A percentile compares a stretch with the other conserved stretches of the same genome.
phyloP scores from a whole-genome alignment of 2,888 invertebrate genomes.

The Panzeria rudis region DNA sequence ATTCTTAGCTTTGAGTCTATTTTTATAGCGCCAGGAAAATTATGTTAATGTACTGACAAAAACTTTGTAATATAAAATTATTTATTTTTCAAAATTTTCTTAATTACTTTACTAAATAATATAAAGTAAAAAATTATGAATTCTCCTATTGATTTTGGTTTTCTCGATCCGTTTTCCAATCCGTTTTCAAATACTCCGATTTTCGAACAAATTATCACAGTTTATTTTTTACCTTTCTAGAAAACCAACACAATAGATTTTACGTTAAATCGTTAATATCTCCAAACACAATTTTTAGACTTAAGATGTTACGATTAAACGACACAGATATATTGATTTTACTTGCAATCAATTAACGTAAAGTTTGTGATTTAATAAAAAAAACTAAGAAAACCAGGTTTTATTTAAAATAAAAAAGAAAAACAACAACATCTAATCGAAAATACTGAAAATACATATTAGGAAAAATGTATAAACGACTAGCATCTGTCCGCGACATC shows the following conservation, averaged over 20 bases:
- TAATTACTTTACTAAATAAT: not conserved
- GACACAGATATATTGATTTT: slow-evolving; percentile 6
- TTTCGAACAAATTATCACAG: too few species aligned
- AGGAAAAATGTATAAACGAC: not conserved
- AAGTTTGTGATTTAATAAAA: not conserved
- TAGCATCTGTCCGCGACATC: too few species aligned
- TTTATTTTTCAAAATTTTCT: not conserved
- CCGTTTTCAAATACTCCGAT: slow-evolving; percentile 31
- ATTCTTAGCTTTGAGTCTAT: not conserved
- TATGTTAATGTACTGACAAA: not conserved
- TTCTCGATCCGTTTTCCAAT: not conserved
- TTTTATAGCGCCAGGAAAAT: not conserved
- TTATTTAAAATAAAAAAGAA: not conserved
- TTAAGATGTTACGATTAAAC: too few species aligned
- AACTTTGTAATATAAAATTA: not conserved
- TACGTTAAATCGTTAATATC: too few species aligned
- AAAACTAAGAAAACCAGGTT: too few species aligned
- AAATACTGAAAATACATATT: not conserved
- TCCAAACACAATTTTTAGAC: too few species aligned
- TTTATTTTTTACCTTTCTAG: too few species aligned
- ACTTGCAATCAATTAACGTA: slow-evolving; percentile 14
- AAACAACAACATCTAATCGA: not conserved
- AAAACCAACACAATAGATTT: too few species aligned
- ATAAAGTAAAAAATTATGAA: slow-evolving; percentile 1
- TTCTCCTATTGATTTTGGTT: not conserved